phyloP scores from a whole-genome alignment of 2,888 invertebrate species.

The Drosophila trichaetosa region DNA sequence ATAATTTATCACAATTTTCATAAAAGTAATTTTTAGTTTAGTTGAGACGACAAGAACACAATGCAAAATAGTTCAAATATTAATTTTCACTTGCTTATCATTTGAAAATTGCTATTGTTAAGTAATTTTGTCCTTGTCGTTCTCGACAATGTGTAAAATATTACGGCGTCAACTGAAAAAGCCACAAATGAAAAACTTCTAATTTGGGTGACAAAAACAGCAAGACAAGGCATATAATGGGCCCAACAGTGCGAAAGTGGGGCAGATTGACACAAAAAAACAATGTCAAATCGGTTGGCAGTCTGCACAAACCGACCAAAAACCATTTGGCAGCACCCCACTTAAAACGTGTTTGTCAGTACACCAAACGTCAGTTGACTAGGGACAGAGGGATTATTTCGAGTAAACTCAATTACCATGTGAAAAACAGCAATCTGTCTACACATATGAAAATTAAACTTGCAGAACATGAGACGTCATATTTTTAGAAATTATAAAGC shows the following conservation, averaged over 20 bases:
- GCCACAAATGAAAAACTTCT: slow-evolving; percentile 74
- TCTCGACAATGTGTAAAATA: slow-evolving; percentile 54
- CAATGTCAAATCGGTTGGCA: slow-evolving; percentile 64
- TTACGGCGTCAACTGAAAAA: slow-evolving; percentile 63
- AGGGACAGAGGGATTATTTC: neutral
- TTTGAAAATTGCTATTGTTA: slow-evolving; percentile 41
- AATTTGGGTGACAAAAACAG: slow-evolving; percentile 78
- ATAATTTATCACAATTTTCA: neutral
- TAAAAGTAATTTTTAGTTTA: neutral
- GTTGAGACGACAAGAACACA: neutral
- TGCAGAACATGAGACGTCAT: neutral
- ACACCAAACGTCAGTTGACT: slow-evolving; percentile 17
- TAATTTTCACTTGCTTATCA: slow-evolving; percentile 26
- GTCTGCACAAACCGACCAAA: slow-evolving; percentile 44
- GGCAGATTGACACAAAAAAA: slow-evolving; percentile 59
- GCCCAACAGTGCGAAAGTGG: slow-evolving; percentile 22
- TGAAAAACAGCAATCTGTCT: neutral
- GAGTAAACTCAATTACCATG: neutral
- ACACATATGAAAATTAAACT: neutral
- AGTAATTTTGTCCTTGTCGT: slow-evolving; percentile 40
- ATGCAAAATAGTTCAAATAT: neutral
- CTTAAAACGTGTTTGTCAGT: slow-evolving; percentile 5
- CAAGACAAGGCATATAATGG: slow-evolving; percentile 33
- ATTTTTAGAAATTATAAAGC: neutral
- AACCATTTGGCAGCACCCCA: slow-evolving; percentile 60